These are phyloP conservation scores for Ciona savignyi DNA, from an alignment of 23 tunicate genomes.

Conservation along the genomic window DNA sequence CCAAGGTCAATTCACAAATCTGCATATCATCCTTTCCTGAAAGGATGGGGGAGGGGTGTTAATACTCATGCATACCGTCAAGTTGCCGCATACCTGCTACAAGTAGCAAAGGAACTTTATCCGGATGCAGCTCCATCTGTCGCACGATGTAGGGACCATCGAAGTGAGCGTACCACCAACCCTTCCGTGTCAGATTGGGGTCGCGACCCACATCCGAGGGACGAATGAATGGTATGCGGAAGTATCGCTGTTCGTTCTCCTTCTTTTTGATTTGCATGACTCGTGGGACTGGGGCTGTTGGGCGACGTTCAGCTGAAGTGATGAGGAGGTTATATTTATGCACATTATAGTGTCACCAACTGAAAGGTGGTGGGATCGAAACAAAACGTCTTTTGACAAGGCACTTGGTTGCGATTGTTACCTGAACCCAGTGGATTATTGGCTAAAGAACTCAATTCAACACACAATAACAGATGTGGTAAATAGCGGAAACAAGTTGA, in stretches of 20 bases:
- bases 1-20: too few relatives aligned
- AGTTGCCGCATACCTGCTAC: conserved; percentile 53
- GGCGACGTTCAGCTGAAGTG: neutral
- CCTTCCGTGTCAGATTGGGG: conserved; percentile 44
- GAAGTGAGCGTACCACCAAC: conserved; percentile 99
- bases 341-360: too few relatives aligned
- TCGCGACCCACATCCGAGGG: conserved; percentile 39
- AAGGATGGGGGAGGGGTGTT: neutral
- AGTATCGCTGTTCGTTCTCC: conserved; percentile 44
- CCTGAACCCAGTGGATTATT: too few relatives aligned
- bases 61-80: neutral
- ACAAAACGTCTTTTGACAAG: too few relatives aligned
- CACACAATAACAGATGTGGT: too few relatives aligned
- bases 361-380: too few relatives aligned
- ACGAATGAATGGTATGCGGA: conserved; percentile 85
- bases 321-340: too few relatives aligned
- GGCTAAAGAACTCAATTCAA: too few relatives aligned
- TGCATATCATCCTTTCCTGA: neutral
- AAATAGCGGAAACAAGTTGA: too few relatives aligned
- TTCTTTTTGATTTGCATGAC: neutral
- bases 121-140: conserved; percentile 99
- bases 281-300: conserved; percentile 11
- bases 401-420: too few relatives aligned
- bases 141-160: conserved; percentile 93
- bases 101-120: conserved; percentile 66